phyloP scores from a whole-genome alignment of 2,113 vertebrate species.

The Malurus melanocephalus region DNA sequence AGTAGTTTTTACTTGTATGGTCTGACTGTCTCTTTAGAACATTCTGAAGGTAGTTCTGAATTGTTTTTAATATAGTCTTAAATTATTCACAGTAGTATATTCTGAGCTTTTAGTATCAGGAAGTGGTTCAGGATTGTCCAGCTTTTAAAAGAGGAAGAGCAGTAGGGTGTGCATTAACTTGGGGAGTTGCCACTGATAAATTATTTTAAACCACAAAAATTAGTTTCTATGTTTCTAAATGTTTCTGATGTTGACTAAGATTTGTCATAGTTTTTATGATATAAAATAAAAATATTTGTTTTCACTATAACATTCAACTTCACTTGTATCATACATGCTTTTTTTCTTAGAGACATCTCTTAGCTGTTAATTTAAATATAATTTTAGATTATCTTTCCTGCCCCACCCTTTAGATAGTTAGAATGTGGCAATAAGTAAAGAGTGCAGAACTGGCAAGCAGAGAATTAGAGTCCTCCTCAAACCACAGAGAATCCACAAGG shows the following conservation, averaged over 20 bases:
- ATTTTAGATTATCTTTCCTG: background rate
- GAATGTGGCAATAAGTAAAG: background rate
- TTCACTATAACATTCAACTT: background rate
- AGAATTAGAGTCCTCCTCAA: background rate
- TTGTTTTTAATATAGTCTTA: background rate
- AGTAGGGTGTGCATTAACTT: background rate
- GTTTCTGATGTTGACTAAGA: background rate
- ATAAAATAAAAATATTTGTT: background rate
- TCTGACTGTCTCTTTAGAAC: background rate
- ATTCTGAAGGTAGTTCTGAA: background rate
- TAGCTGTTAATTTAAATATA: background rate
- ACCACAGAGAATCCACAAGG: background rate
- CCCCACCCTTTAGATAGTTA: background rate
- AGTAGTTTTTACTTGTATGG: background rate
- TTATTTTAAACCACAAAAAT: background rate
- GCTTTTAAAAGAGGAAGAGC: background rate
- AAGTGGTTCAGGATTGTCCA: background rate
- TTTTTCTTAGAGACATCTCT: background rate
- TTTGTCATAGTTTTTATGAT: background rate
- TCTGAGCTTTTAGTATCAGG: background rate
- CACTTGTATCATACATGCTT: rapidly evolving
- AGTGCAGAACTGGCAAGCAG: background rate
- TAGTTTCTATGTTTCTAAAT: background rate
- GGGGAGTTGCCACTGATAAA: background rate
- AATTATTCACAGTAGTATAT: background rate